Base-by-base conservation (phyloP, 2,797 vertebrate species). In the Sylvia borin region DNA sequence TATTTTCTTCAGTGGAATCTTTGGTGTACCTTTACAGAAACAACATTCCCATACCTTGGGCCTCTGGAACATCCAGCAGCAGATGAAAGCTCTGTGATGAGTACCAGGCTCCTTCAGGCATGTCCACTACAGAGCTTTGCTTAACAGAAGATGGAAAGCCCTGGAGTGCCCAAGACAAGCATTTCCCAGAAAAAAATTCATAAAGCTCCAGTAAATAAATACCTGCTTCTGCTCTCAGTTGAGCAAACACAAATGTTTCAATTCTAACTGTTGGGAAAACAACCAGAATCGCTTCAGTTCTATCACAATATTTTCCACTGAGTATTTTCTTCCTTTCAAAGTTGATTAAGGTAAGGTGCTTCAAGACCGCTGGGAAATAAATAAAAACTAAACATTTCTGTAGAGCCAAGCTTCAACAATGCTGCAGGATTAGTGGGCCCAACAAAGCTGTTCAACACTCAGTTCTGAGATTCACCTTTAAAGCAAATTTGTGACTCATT, bases 401-500 rank as follows among this genome's bases (percentile, higher is more conserved):
- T 38, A 66, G 21, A 86, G 25, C 14, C 54, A 55, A 21, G n/a
- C 20, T 72, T 78, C 34, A 72, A n/a, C 10, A 66, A 31, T 7
- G 16, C 70, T 75, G 40, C 62, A 61, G 27, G 25, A 89, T 0
- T 70, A 54, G 70, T 60, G 79, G 53, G 78, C 48, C 17, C n/a
- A 90, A 72, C 40, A 85, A 86, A 91, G 58, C 36, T 36, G 16
- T 72, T 72, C 34, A 62, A 61, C 14, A 17, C 17, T 57, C 54
- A 40, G 29, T 26, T 66, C 82, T 51, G 66, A 85, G 51, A 86
- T 72, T 88, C 62, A 89, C 40, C n/a, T 57, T 40, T 38, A 19
- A 66, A 78, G 58, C 80, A 92, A 71, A 83, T 36, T 27, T 68
- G 68, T 96, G 96, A 95, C 67, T 95, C 94, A 93, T 78, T 76